Conservation (phyloP, 2,113 vertebrate species). For the Noctilio leporinus region DNA sequence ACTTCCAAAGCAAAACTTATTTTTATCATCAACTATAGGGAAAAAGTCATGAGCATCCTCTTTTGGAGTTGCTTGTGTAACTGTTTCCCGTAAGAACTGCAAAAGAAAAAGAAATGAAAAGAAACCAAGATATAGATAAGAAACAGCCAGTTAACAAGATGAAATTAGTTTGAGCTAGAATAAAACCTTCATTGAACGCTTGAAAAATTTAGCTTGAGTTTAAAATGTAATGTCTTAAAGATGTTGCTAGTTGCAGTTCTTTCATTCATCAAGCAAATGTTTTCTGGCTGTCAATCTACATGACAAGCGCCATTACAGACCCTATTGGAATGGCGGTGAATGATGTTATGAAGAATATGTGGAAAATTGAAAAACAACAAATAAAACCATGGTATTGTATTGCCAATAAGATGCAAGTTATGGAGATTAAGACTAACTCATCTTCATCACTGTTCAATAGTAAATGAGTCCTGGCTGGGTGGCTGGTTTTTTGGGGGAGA, state of each 20-base stretch:
- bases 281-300: neutral
- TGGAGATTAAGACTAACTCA: neutral
- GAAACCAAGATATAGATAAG: slow-evolving; percentile 15
- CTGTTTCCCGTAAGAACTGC: slow-evolving; percentile 53
- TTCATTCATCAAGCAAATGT: neutral
- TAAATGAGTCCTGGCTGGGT: no score
- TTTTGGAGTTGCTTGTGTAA: slow-evolving; percentile 62
- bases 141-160: neutral
- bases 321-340: neutral
- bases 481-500: no score
- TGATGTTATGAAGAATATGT: neutral
- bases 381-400: neutral
- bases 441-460: no score
- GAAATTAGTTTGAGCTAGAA: slow-evolving; percentile 6
- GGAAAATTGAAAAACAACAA: neutral
- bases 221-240: neutral
- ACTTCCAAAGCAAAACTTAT: slow-evolving; percentile 69
- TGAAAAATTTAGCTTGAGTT: neutral
- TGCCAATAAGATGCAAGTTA: neutral
- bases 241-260: neutral
- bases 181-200: neutral
- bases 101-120: slow-evolving; percentile 31
- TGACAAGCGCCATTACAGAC: neutral
- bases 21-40: slow-evolving; percentile 59
- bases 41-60: slow-evolving; percentile 56